Base-by-base conservation (phyloP, 2,797 vertebrate species). In the Pachyuromys duprasi region DNA sequence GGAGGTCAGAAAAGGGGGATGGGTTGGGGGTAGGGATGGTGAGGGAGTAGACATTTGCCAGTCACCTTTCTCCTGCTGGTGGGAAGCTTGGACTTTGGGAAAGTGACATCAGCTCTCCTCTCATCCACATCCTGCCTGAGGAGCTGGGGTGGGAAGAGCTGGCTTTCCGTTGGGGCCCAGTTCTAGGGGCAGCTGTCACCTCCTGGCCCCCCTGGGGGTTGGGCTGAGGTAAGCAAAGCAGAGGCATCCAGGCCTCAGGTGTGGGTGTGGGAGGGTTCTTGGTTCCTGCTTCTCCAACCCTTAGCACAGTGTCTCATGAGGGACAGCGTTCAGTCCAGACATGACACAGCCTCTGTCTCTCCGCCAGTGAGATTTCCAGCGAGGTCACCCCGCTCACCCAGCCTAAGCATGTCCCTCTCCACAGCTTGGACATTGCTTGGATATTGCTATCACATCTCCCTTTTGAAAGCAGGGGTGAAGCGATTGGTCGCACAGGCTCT, bases 181-280 rank as follows among this genome's bases (percentile, higher is more conserved):
- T 31, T 89, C 70, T 79, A 39, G 9, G 70, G 93, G 22, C 5
- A 91, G 49, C 79, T 26, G n/a, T 81, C 70, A 26, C 36, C 55
- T 60, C 63, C 36, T 2, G 33, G 4, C 12, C 69, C 45, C 57
- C 72, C 86, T 3, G 31, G 18, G 75, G 74, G 79, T 28, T 28
- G 49, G 93, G 86, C 42, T 89, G 94, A 95, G 57, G 89, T 90
- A 60, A 88, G 72, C 9, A 12, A n/a, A 22, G 42, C 53, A 28
- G 67, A 62, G 70, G 3, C 42, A 76, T 55, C 49, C 8, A 18
- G 91, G 63, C 79, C 55, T 26, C 45, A 36, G 74, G 83, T 63
- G 69, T 45, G 22, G 36, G 22, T 84, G 31, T 45, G 42, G 6
- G 20, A 49, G n/a, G 67, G 8, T 12, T 55, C 55, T 24, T 79